These are phyloP conservation scores for Aricia artaxerxes DNA, from an alignment of 2,888 invertebrate genomes.

Conservation along the genomic window DNA sequence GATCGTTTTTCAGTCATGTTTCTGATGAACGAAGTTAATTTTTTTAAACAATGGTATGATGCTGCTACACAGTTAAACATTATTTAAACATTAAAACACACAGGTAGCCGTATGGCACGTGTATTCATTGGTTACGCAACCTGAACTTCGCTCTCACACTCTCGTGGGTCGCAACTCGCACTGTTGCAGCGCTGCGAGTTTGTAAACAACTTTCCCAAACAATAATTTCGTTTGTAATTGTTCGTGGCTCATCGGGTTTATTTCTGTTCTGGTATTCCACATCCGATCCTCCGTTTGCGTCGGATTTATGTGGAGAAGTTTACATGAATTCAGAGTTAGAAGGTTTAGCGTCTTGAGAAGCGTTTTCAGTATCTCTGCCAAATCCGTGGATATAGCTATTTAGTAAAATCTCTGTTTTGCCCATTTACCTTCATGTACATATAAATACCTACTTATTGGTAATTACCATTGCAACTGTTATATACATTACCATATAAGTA, in stretches of 20 bases:
- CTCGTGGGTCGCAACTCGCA: neutral
- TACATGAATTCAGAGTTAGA: neutral
- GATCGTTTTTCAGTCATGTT: no score
- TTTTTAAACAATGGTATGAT: neutral
- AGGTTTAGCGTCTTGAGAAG: neutral
- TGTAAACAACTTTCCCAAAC: slow-evolving; percentile 29
- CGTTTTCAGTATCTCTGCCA: neutral
- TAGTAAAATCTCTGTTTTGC: no score
- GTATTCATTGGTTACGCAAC: slow-evolving; percentile 17
- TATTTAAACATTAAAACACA: neutral
- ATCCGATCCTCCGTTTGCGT: neutral
- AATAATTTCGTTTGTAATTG: slow-evolving; percentile 5
- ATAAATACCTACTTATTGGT: no score
- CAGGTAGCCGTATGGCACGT: slow-evolving; percentile 9
- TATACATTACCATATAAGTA: no score
- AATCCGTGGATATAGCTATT: neutral
- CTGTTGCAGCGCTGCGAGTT: slow-evolving; percentile 8
- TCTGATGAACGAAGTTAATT: no score
- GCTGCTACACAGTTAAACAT: neutral
- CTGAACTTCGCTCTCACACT: slow-evolving; percentile 21
- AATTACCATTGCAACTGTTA: no score
- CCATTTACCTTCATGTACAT: no score
- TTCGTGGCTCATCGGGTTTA: neutral
- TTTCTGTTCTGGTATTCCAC: neutral
- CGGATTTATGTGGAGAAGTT: neutral